Evolutionary conservation across 1,140 invertebrate species (phyloP).

Genomic region (Leptinotarsa undecemlineata): DNA sequence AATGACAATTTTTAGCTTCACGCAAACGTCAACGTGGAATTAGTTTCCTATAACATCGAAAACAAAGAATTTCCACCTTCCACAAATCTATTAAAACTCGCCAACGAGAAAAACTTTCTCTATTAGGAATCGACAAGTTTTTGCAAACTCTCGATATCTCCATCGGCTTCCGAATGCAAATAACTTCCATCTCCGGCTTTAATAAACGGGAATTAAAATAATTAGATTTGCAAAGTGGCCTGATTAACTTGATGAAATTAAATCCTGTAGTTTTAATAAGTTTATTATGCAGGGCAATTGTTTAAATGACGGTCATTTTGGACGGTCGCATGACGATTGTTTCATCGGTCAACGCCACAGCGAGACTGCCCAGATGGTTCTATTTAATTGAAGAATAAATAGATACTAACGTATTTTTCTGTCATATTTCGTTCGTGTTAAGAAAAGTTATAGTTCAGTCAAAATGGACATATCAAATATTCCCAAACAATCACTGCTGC

Average conservation of each 20-base stretch:
- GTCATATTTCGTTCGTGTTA: no score
- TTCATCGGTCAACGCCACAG: background rate
- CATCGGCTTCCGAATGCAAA: constrained; percentile 11
- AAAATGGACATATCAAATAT: no score
- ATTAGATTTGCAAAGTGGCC: constrained; percentile 24
- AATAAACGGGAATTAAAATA: constrained; percentile 17
- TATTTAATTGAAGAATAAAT: no score
- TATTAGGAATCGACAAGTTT: constrained; percentile 6
- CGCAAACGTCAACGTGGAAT: no score
- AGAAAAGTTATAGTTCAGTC: no score
- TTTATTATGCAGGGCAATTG: constrained; percentile 24
- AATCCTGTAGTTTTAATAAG: constrained; percentile 17
- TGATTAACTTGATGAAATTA: constrained; percentile 23
- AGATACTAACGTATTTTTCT: no score
- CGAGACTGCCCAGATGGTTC: background rate
- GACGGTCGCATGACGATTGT: background rate
- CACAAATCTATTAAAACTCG: no score
- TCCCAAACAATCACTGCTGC: no score
- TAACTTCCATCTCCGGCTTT: background rate
- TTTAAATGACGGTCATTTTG: constrained; percentile 8
- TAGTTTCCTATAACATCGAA: no score
- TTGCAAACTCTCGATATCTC: background rate
- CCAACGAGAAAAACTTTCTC: background rate
- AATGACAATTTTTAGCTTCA: no score
- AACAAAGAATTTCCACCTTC: no score